Evolutionary conservation across 2,888 invertebrate species (phyloP), one percentile per base, ranked within the genome.

Genomic region (Melinaea marsaeus): DNA sequence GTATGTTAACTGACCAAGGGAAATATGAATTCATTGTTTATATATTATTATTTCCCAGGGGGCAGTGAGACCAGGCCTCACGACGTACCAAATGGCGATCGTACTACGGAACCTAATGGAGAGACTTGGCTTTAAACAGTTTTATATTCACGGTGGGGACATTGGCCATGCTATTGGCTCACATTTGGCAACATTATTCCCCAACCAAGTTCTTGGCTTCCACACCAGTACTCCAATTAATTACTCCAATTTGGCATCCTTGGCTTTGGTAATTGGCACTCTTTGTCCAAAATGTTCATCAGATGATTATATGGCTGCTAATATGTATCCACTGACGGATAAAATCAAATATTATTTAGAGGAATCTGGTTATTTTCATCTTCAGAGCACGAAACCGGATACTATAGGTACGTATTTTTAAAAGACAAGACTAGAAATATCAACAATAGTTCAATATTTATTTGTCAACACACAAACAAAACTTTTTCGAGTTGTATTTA

Each of bases 321-420:
- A 77, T 73, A 81, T 92, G 77, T 93, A 92, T 71, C 93, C 94
- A 0, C 59, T 93, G 6, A 73, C 70, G 2, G 79, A 84, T 2
- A 83, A 78, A 62, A 6, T 88, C 0, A 73, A 76, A 7, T 81
- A 76, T 67, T 79, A 74, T 63, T 62, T 92, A 57, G 83, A 88
- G 58, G 93, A 94, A 77, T 79, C 76, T 45, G 94, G 94, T 0
- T 94, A 94, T 71, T 71, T 94, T 69, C 96, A 96, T 80, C 71
- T 96, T 32, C 97, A 97, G 78, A 91, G 93, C 0, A 95, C 96
- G 0, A 97, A 96, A 78, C 97, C 97, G 11, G 96, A 97, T 79
- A 95, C 96, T 0, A 86, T 95, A 61, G 96, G 95, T 95, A 77
- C 81, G 85, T 69, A 48, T 22, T 61, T 60, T 22, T 22, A 22